Conservation (phyloP, 2,888 invertebrate genomes). For the Meiosimyza platycephala region DNA sequence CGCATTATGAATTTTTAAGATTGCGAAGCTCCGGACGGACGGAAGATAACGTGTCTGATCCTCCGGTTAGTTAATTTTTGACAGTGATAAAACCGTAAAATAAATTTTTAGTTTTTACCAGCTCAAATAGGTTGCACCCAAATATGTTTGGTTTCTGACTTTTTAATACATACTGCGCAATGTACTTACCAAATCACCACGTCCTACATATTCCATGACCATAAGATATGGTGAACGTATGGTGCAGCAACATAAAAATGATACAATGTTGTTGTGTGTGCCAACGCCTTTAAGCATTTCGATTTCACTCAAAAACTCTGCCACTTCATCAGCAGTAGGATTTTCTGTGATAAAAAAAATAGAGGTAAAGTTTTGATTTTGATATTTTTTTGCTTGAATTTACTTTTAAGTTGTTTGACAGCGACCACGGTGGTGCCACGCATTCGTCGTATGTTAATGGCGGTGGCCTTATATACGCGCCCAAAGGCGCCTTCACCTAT, state of each 20-base stretch:
- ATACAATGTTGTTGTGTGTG: slow-evolving; percentile 80
- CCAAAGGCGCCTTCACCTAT: slow-evolving; percentile 85
- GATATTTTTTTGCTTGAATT: neutral
- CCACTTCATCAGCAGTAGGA: slow-evolving; percentile 72
- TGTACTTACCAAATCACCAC: slow-evolving; percentile 75
- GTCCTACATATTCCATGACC: slow-evolving; percentile 82
- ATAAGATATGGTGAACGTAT: slow-evolving; percentile 76
- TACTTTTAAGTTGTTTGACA: slow-evolving; percentile 80
- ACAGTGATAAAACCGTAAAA: no score
- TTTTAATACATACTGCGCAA: neutral
- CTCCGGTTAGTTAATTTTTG: no score
- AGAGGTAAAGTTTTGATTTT: slow-evolving; percentile 14
- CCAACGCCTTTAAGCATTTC: slow-evolving; percentile 82
- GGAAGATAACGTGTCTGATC: no score
- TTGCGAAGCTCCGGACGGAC: no score
- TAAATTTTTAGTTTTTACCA: no score
- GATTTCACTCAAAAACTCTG: slow-evolving; percentile 83
- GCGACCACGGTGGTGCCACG: slow-evolving; percentile 73
- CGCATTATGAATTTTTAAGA: no score
- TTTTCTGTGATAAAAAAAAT: slow-evolving; percentile 64
- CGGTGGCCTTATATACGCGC: slow-evolving; percentile 75
- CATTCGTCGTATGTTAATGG: slow-evolving; percentile 69
- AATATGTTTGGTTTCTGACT: neutral
- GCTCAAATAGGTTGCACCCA: neutral
- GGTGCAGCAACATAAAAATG: slow-evolving; percentile 79